A percentile compares a stretch with the other conserved stretches of the same genome.
These are phyloP conservation scores for Beaufortia kweichowensis DNA, from an alignment of 2,113 vertebrate species.

Conservation along the genomic window DNA sequence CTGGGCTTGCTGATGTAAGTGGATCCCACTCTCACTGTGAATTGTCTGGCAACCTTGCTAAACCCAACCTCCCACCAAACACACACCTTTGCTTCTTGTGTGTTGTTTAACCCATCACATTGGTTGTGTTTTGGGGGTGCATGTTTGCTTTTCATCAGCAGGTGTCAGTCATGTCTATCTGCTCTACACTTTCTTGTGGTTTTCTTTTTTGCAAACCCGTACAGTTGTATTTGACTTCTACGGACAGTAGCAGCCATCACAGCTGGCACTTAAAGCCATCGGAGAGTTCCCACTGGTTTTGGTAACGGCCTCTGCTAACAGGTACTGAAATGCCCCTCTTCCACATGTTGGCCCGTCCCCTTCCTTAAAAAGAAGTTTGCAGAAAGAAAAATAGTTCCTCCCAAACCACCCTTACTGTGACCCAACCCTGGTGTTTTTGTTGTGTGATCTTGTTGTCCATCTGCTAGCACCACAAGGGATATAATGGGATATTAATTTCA, in stretches of 20 bases:
- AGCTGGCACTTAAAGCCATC: slow-evolving; percentile 96
- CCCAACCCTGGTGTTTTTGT: slow-evolving; percentile 28
- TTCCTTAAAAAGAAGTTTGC: slow-evolving; percentile 42
- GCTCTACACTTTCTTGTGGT: slow-evolving; percentile 72
- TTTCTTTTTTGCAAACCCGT: slow-evolving; percentile 79
- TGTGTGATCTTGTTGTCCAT: slow-evolving; percentile 4
- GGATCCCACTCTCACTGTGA: not conserved
- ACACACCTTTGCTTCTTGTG: not conserved
- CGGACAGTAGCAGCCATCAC: slow-evolving; percentile 89
- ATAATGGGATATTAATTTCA: too few relatives aligned
- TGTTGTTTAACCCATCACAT: not conserved
- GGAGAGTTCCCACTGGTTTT: slow-evolving; percentile 90
- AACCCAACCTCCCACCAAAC: not conserved
- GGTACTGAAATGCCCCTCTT: slow-evolving; percentile 79
- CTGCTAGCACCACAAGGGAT: not conserved
- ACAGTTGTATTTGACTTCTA: slow-evolving; percentile 94
- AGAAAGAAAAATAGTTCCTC: slow-evolving; percentile 47
- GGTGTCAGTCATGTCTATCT: slow-evolving; percentile 66
- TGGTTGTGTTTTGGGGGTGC: not conserved
- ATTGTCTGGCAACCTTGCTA: not conserved
- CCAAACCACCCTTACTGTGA: slow-evolving; percentile 57
- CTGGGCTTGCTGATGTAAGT: slow-evolving; percentile 24
- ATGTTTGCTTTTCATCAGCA: slow-evolving; percentile 45
- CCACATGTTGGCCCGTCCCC: slow-evolving; percentile 62
- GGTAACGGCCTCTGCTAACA: slow-evolving; percentile 86